Conservation (phyloP, 2,888 invertebrate genomes). For the Psylliodes chrysocephalus region DNA sequence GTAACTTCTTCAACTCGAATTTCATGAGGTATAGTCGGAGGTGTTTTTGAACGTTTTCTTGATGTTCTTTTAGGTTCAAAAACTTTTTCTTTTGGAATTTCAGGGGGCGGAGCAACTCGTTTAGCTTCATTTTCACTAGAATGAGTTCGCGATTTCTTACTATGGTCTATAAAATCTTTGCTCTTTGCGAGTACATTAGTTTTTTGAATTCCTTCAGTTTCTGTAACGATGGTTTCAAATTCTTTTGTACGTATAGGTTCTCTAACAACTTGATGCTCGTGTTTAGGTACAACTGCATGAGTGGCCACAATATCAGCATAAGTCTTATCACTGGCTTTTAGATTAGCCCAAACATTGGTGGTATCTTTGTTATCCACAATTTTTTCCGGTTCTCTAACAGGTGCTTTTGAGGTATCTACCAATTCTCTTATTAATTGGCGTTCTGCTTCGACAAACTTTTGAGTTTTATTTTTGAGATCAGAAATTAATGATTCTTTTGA, state of each 20-base stretch:
- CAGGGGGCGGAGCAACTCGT: too few species aligned
- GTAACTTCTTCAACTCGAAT: neutral
- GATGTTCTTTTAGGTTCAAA: too few species aligned
- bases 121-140: conserved; percentile 56
- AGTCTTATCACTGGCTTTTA: conserved; percentile 70
- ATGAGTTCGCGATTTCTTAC: conserved; percentile 66
- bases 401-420: neutral
- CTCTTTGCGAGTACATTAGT: conserved; percentile 53
- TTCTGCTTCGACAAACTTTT: conserved; percentile 4
- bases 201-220: conserved; percentile 30
- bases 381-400: neutral
- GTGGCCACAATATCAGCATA: conserved; percentile 76
- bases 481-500: conserved; percentile 2
- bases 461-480: neutral
- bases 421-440: neutral
- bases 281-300: conserved; percentile 55
- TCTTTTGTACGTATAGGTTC: neutral
- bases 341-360: conserved; percentile 67
- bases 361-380: conserved; percentile 21
- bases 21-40: conserved; percentile 30
- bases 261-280: conserved; percentile 44
- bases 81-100: too few species aligned
- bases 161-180: conserved; percentile 66
- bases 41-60: too few species aligned
- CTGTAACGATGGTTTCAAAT: neutral